Evolutionary conservation across 2,797 vertebrate species (phyloP), one percentile per base, ranked within the genome.

Genomic region (Columba guinea): DNA sequence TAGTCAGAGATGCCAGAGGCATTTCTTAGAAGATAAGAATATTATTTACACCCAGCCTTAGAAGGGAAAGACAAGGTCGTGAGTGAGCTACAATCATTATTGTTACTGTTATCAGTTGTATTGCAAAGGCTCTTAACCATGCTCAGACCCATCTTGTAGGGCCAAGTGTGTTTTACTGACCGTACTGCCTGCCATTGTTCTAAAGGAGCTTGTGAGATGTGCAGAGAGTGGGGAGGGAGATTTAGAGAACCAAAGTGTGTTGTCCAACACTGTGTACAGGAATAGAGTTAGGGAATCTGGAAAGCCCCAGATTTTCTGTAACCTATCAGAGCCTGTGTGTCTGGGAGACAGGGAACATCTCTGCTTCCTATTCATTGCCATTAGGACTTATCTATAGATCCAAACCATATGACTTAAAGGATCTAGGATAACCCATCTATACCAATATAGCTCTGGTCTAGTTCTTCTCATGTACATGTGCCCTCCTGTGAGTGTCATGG

Each of bases 11-110:
- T 94, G 75, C 58, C 93, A 95, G 86, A 95, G 78, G 81, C 91
- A 95, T 96, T 90, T 95, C 84, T 95, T 80, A 92, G 64, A 91
- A 93, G 96, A 97, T 92, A 95, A 96, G 93, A 79, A 48, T 60
- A 75, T 85, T 80, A 87, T 85, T 96, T 95, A 77, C 86, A 87
- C 65, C 53, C 68, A 37, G 18, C 15, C 35, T 89, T 94, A 83
- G 84, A 93, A 86, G 85, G 95, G 91, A 84, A 95, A 89, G 71
- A 58, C 88, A 91, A 91, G 52, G 62, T 76, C 22, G 5, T 91
- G 77, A 84, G 71, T 14, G 67, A 90, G 75, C 60, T 95, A 32
- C 71, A 82, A 46, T 59, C 88, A 84, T 89, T 69, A 52, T 93
- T 94, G 76, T 88, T 46, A n/a, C 65, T 91, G 80, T 91, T 96